Base-by-base conservation (phyloP, 2,113 vertebrate species). In the Peromyscus polionotus region DNA sequence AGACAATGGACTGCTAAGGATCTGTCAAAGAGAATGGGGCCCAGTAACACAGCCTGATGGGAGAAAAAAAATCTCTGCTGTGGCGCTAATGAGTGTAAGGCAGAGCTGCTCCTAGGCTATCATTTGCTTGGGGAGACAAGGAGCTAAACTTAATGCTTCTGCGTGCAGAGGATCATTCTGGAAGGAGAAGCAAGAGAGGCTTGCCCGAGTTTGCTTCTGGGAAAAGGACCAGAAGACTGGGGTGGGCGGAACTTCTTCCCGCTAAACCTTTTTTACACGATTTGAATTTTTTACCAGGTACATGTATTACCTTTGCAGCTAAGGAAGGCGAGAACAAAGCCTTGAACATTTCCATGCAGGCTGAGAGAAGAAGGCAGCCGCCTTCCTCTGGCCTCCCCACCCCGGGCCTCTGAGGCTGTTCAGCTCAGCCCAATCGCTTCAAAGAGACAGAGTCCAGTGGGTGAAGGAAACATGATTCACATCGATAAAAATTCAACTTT, bases 381-480 rank as follows among this genome's bases (percentile, higher is more conserved):
- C 14, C 1, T 5, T 33, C 63, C 3, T 11, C 45, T 42, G 92
- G 65, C 57, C 67, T 61, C 61, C 61, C 54, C 0, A 5, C 28
- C 76, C 81, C 1, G 13, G 61, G 57, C 31, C 88, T 70, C 36
- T 1, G 28, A 2, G 6, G 26, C 24, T 7, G 6, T 9, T 75
- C 92, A 0, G 39, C 24, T 10, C 73, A 61, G 77, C 63, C 63
- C 75, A 51, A 72, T 73, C 24, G 3, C 94, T 95, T 93, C 88
- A 92, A 95, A 96, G 77, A 95, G 80, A 70, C 96, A 33, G 93
- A 94, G 95, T 96, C 93, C 96, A 89, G 91, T 81, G 93, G 94
- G 91, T 88, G 85, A 96, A 95, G 95, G 39, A 95, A 81, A 57
- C 80, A 95, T 95, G 96, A 97, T 77, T 95, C 96, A 97, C 81